These are phyloP conservation scores for Papilio machaon DNA, from an alignment of 1,140 invertebrate species.

Conservation along the genomic window DNA sequence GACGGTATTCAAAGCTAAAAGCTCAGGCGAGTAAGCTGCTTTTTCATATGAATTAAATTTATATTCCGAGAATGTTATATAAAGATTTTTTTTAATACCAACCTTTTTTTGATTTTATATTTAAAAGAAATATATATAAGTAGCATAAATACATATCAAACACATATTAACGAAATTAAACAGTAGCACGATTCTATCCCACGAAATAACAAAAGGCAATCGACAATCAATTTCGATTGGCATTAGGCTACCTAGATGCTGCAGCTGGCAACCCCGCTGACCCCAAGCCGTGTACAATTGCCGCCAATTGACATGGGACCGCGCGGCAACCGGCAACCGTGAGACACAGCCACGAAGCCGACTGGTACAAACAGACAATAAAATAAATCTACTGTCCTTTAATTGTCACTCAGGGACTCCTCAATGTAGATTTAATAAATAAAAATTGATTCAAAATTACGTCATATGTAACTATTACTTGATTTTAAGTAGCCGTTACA, in stretches of 20 bases:
- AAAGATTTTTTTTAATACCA: not conserved
- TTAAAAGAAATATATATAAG: too few species aligned
- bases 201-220: constrained; percentile 39
- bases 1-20: constrained; percentile 6
- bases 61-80: not conserved
- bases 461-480: not conserved
- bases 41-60: constrained; percentile 3
- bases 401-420: not conserved
- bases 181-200: constrained; percentile 14
- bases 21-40: not conserved
- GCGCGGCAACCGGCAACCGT: constrained; percentile 22
- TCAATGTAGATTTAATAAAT: not conserved
- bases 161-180: not conserved
- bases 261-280: constrained; percentile 35
- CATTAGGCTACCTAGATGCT: constrained; percentile 37
- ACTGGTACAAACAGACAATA: constrained; percentile 18
- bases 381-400: not conserved
- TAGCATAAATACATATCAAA: too few species aligned
- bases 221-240: constrained; percentile 40
- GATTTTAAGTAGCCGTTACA: too few species aligned
- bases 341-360: not conserved
- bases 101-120: too few species aligned
- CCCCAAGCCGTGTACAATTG: constrained; percentile 34
- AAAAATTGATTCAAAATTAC: not conserved
- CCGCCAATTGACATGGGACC: constrained; percentile 42